Evolutionary conservation across 2,797 vertebrate species (phyloP), one percentile per base, ranked within the genome.

Genomic region (Poeciliopsis turneri): DNA sequence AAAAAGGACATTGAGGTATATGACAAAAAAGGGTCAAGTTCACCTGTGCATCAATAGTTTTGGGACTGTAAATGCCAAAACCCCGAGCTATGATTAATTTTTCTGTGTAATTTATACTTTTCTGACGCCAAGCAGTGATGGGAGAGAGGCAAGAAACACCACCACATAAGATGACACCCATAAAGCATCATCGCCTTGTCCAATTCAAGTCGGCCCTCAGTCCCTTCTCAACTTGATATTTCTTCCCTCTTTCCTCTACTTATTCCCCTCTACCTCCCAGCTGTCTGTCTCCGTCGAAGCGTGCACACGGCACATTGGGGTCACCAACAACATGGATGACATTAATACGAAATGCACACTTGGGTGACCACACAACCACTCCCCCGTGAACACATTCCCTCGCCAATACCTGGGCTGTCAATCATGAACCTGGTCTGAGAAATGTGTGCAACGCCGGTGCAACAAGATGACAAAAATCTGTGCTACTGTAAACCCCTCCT

Each of bases 331-430:
- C 92, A 93, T 74, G 70, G 86, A 91, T 78, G 84, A 79, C 89
- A 86, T 92, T 91, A 93, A 86, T 90, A 86, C 80, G 85, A 87
- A 92, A 85, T 75, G 85, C 86, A 79, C 85, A 76, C 89, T 81
- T 70, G 81, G 85, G 80, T 85, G 82, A 82, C 25, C 76, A 72
- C 71, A 30, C 46, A 71, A 30, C 68, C 36, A 12, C 53, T 82
- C 78, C 84, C 84, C 75, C 36, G 6, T 78, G 79, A 82, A 72
- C 82, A 16, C 80, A n/a, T 71, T 83, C 89, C 86, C 86, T 55
- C 11, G 64, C 80, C 53, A 84, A 90, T 86, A 84, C 80, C 74
- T n/a, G 46, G 84, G 84, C 92, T 94, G 95, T 94, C 94, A 93
- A 85, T 95, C 92, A 93, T 8, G 78, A 86, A 46, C 41, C 25